Base-by-base conservation (phyloP, 1,140 invertebrate genomes). In the Maconellicoccus hirsutus region DNA sequence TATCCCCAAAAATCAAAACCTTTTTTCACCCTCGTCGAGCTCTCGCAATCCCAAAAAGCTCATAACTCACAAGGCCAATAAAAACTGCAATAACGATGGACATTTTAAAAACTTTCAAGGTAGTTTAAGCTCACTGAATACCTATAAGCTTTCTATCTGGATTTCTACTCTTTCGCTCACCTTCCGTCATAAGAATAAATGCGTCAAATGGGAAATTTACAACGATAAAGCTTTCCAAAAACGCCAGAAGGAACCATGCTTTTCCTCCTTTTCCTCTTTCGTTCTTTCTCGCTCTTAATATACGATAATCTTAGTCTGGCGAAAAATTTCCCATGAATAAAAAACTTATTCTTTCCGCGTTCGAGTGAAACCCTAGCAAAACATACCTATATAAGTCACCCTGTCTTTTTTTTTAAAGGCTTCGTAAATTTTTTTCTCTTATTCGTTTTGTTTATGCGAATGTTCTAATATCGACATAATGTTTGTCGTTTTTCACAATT, bases 401-500 rank as follows among this genome's bases (percentile, higher is more conserved):
- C 12, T 52, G 42, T 52, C n/a, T n/a, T n/a, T n/a, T n/a, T n/a
- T 52, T 52, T 52, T 52, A 52, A 52, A 52, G 42, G 42, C 42
- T 52, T 52, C 42, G 42, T 52, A 52, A 52, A 8, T 52, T 52
- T 52, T 19, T 52, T 19, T 52, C 29, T 12, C 29, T 33, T 33
- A 33, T 33, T 33, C n/a, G 10, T 52, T 52, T 52, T 52, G 42
- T 52, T 52, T 52, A 52, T 19, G 42, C 42, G 12, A 52, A 52
- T 19, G 42, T 52, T 52, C 42, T 52, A 14, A 52, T 52, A 52
- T 52, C 42, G n/a, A 52, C 42, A 19, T 52, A 52, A 52, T 52
- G 42, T 52, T 52, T 16, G 42, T 52, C 42, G 42, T 52, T 52
- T 52, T 52, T 52, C 42, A 52, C n/a, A 52, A n/a, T 52, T 52